These are phyloP conservation scores for Takifugu flavidus DNA, from an alignment of 2,113 vertebrate species.

Conservation along the genomic window DNA sequence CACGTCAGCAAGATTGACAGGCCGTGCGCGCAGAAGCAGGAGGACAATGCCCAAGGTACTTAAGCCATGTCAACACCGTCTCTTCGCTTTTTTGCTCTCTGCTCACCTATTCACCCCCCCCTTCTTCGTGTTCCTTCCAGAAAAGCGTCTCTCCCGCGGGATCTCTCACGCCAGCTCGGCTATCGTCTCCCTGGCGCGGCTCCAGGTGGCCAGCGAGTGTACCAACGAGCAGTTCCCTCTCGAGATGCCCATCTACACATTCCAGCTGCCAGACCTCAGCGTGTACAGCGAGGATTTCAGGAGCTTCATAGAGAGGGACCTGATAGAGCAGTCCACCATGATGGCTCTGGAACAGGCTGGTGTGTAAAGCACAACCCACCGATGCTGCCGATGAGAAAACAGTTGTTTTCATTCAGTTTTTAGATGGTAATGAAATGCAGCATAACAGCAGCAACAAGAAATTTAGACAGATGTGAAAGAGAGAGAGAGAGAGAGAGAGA, in stretches of 20 bases:
- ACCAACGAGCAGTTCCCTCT: conserved; percentile 92
- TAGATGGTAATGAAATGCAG: conserved; percentile 1
- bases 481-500: conserved; percentile 17
- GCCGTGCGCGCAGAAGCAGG: conserved; percentile 83
- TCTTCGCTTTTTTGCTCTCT: not conserved
- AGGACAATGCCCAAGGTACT: conserved; percentile 79
- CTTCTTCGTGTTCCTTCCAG: conserved; percentile 61
- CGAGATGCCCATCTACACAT: conserved; percentile 99
- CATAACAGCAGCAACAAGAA: conserved; percentile 11
- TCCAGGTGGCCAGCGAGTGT: conserved; percentile 92
- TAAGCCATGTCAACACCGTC: not conserved
- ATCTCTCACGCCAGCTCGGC: conserved; percentile 99
- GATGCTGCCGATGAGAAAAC: not conserved
- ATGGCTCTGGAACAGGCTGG: conserved; percentile 95
- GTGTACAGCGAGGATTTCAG: conserved; percentile 98
- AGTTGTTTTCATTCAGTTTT: not conserved
- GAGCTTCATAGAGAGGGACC: conserved; percentile 93
- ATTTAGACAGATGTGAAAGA: conserved; percentile 11
- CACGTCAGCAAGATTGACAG: conserved; percentile 74
- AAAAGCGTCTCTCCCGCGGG: conserved; percentile 95
- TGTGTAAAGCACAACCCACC: conserved; percentile 56
- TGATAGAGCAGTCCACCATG: conserved; percentile 98
- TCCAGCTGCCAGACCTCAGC: conserved; percentile 96
- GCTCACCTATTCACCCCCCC: not conserved
- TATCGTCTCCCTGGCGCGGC: conserved; percentile 93